These are phyloP conservation scores for Anagrus nilaparvatae DNA, from an alignment of 1,140 invertebrate genomes.

Conservation along the genomic window DNA sequence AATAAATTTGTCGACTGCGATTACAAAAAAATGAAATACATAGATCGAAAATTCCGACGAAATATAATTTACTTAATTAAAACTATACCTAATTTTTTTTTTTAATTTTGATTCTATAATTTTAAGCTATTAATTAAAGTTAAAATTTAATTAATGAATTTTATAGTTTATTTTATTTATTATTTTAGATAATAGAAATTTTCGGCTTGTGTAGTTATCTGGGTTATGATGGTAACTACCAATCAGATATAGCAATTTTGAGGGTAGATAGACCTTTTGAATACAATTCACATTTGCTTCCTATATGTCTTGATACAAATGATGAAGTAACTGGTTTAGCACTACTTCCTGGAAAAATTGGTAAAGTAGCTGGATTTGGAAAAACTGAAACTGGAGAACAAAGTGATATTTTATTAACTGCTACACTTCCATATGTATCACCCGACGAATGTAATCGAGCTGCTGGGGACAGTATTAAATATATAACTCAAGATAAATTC, in stretches of 20 bases:
- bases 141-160: neutral
- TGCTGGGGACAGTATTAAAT: slow-evolving; percentile 20
- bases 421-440: slow-evolving; percentile 30
- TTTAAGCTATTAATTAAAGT: no score
- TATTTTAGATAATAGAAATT: slow-evolving; percentile 32
- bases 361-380: slow-evolving; percentile 37
- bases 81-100: no score
- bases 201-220: slow-evolving; percentile 28
- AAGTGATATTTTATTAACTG: slow-evolving; percentile 28
- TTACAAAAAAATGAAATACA: no score
- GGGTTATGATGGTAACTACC: slow-evolving; percentile 32
- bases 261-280: slow-evolving; percentile 23
- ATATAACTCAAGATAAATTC: slow-evolving; percentile 33
- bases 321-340: slow-evolving; percentile 12
- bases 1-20: no score
- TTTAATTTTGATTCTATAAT: no score
- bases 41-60: no score
- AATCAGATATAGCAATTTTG: slow-evolving; percentile 33
- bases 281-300: slow-evolving; percentile 26
- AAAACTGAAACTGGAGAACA: slow-evolving; percentile 23
- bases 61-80: no score
- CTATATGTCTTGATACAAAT: slow-evolving; percentile 31
- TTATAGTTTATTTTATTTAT: no score
- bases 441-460: slow-evolving; percentile 20
- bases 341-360: slow-evolving; percentile 24